Evolutionary conservation across 2,113 vertebrate species (phyloP), one percentile per base, ranked within the genome.

Genomic region (Amblyornis subalaris): DNA sequence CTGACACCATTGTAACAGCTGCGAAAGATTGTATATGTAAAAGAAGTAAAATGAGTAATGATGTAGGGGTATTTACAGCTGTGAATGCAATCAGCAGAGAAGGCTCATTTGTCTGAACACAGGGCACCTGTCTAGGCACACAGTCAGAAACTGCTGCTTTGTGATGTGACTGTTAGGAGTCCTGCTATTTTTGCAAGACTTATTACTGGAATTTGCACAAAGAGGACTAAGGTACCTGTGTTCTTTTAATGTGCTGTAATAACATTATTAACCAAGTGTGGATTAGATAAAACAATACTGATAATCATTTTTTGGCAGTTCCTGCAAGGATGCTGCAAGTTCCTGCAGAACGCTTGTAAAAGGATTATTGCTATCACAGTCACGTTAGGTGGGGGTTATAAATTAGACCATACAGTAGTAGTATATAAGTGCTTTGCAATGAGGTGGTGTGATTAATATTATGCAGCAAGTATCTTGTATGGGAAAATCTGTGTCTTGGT

Each of bases 261-360:
- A 48, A 65, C 1, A 0, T 69, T 78, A 9, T 19, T 88, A 40
- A 35, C 7, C 1, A 3, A 54, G 51, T 5, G 2, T 23, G 35
- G 58, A 26, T 89, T 1, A 0, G 35, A 21, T 57, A 53, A 38
- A 35, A 14, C 0, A 1, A 13, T 72, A 12, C 1, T n/a, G 61
- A 44, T 54, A 38, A 25, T 26, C 0, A 14, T 58, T 74, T 82
- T 73, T 60, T 45, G 42, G 5, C 38, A 40, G 54, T n/a, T 92
- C 40, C 16, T 66, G 24, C 38, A 33, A 74, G 55, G 65, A 12
- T 57, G 54, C 25, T 72, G 66, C 12, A 35, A 48, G 67, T 91
- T 93, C 38, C 17, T 73, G 38, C 53, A 85, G 89, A 81, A 57
- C 55, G 14, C 22, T 85, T 85, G 31, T 65, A 6, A 78, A 88